phyloP scores from a whole-genome alignment of 2,888 invertebrate species.

The Gasteruption jaculator region DNA sequence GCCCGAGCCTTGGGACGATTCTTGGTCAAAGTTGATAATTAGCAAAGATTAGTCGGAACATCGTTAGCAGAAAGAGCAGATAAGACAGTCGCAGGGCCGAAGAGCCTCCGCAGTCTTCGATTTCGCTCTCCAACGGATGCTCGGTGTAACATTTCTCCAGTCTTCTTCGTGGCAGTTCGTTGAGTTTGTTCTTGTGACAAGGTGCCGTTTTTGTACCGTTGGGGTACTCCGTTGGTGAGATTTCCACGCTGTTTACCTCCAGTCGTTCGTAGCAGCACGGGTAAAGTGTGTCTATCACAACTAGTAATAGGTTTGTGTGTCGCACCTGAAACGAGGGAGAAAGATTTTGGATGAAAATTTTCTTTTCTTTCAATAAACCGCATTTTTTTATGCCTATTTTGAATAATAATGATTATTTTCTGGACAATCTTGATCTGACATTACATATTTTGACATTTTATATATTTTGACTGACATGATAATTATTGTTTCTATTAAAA shows the following conservation, averaged over 20 bases:
- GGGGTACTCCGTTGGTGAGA: slow-evolving; percentile 49
- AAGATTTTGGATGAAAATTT: slow-evolving; percentile 2
- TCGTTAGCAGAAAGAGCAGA: too few species aligned
- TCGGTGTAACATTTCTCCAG: slow-evolving; percentile 74
- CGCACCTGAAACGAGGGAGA: slow-evolving; percentile 52
- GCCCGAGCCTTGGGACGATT: too few species aligned
- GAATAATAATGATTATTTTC: too few species aligned
- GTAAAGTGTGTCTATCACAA: slow-evolving; percentile 63
- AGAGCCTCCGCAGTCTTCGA: slow-evolving; percentile 50
- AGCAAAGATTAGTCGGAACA: too few species aligned
- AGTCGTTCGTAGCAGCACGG: slow-evolving; percentile 53
- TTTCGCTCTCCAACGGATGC: slow-evolving; percentile 60
- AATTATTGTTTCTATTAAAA: too few species aligned
- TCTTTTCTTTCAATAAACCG: too few species aligned
- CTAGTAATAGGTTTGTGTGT: slow-evolving; percentile 72
- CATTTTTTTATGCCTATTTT: too few species aligned
- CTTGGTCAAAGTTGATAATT: too few species aligned
- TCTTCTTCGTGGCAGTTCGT: slow-evolving; percentile 63
- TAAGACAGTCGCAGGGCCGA: too few species aligned
- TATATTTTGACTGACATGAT: background rate
- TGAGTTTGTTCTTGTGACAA: slow-evolving; percentile 73
- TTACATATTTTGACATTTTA: too few species aligned
- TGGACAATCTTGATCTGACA: too few species aligned
- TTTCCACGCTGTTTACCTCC: slow-evolving; percentile 54
- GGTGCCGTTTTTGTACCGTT: slow-evolving; percentile 55